A percentile compares a stretch with the other conserved stretches of the same genome.
Conservation (phyloP, 2,888 invertebrate species). For the Liodrosophila aerea region DNA sequence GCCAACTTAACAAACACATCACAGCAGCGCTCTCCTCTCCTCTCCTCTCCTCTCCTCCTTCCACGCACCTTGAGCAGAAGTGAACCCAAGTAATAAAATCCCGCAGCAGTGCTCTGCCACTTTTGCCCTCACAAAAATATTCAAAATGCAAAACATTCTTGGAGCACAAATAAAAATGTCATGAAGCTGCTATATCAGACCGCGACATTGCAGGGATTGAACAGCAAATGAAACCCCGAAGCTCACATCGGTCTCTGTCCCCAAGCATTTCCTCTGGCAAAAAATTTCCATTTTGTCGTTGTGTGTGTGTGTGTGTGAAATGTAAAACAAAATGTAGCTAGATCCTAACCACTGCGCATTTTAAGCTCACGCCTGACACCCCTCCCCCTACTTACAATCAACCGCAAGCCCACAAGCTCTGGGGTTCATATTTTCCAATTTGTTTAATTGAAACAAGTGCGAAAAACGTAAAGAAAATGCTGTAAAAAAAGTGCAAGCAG, state of each 20-base stretch:
- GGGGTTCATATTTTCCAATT: slow-evolving; percentile 74
- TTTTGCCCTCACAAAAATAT: slow-evolving; percentile 38
- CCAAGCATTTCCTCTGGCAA: neutral
- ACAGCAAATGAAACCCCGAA: slow-evolving; percentile 13
- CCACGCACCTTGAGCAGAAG: slow-evolving; percentile 8
- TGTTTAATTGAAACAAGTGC: slow-evolving; percentile 77
- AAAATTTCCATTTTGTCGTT: slow-evolving; percentile 64
- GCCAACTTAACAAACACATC: slow-evolving; percentile 64
- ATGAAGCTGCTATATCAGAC: slow-evolving; percentile 53
- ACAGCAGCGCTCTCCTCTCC: slow-evolving; percentile 16
- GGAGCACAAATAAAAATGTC: slow-evolving; percentile 71
- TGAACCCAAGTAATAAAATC: slow-evolving; percentile 44
- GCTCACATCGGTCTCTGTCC: neutral
- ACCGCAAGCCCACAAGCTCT: slow-evolving; percentile 28
- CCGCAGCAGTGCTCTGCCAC: slow-evolving; percentile 4
- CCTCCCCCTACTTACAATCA: neutral
- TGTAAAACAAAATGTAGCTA: slow-evolving; percentile 26
- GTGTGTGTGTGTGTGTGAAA: slow-evolving; percentile 25
- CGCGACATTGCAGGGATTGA: slow-evolving; percentile 43
- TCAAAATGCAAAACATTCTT: slow-evolving; percentile 74
- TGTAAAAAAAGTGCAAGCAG: neutral
- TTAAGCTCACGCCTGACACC: slow-evolving; percentile 25
- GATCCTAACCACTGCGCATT: slow-evolving; percentile 47
- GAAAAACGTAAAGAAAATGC: slow-evolving; percentile 42
- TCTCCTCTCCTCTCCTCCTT: neutral